Evolutionary conservation across 2,888 invertebrate species (phyloP).

Genomic region (Beris chalybata): DNA sequence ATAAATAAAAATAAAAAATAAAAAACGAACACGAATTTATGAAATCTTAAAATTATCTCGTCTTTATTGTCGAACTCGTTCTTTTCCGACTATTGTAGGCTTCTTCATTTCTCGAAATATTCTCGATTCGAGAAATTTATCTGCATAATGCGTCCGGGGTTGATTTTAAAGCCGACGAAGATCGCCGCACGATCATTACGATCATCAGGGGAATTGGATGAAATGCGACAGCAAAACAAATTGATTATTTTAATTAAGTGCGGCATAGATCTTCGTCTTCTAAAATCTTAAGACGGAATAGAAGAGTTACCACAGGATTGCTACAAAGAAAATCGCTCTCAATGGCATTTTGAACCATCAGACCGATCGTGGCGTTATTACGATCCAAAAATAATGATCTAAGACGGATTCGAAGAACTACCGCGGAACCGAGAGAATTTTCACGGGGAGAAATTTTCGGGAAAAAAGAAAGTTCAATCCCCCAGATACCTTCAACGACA

Average conservation of each 20-base stretch:
- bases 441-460: too few species aligned
- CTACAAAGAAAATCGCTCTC: too few species aligned
- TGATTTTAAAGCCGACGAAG: background rate
- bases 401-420: constrained; percentile 16
- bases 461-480: too few species aligned
- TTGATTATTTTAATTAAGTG: constrained; percentile 38
- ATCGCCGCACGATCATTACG: constrained; percentile 12
- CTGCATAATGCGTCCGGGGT: too few species aligned
- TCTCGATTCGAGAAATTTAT: too few species aligned
- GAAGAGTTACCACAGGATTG: background rate
- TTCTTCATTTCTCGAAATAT: background rate
- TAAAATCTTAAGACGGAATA: background rate
- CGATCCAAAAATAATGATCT: constrained; percentile 1
- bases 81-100: background rate
- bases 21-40: background rate
- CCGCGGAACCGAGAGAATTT: too few species aligned
- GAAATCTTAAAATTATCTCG: background rate
- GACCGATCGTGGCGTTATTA: too few species aligned
- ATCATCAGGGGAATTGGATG: constrained; percentile 23
- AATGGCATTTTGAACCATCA: too few species aligned
- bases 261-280: constrained; percentile 35
- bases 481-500: too few species aligned
- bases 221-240: constrained; percentile 28
- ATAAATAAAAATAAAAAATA: background rate
- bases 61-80: background rate